Percentiles rank a stretch among this genome's conserved stretches.
Evolutionary conservation across 2,113 vertebrate species (phyloP).

Genomic region (Percopsis transmontana): DNA sequence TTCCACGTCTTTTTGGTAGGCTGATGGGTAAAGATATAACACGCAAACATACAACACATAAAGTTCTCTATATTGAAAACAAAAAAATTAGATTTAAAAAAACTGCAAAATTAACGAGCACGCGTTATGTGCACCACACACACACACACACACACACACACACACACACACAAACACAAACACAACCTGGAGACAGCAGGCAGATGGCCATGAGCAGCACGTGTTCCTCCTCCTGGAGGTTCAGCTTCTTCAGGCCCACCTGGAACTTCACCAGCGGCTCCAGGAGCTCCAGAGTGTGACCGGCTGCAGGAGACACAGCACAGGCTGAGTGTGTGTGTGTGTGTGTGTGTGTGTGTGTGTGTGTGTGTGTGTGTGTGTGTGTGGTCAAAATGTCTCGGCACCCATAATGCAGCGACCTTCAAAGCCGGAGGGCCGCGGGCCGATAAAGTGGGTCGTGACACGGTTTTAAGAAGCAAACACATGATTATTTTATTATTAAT

Average conservation of each 20-base stretch:
- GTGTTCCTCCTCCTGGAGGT: constrained; percentile 92
- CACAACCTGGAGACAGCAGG: constrained; percentile 92
- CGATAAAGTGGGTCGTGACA: no score
- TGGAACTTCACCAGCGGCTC: constrained; percentile 97
- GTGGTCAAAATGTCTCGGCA: no score
- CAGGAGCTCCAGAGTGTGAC: constrained; percentile 92
- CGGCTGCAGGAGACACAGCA: constrained; percentile 76
- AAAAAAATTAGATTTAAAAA: no score
- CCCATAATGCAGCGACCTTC: no score
- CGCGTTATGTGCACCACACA: neutral
- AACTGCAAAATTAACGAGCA: no score
- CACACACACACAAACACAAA: constrained; percentile 9
- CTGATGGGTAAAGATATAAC: no score
- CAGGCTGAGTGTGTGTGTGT: constrained; percentile 2
- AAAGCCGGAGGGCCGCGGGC: no score
- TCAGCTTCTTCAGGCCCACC: constrained; percentile 94
- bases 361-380: neutral
- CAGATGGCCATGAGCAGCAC: constrained; percentile 99
- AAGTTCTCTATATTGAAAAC: no score
- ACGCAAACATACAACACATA: neutral
- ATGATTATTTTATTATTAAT: no score
- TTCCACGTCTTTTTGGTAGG: no score
- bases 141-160: no score
- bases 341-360: neutral
- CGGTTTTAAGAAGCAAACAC: no score